These are phyloP conservation scores for Heterodera schachtii DNA, from an alignment of 1,140 invertebrate genomes.

Conservation along the genomic window DNA sequence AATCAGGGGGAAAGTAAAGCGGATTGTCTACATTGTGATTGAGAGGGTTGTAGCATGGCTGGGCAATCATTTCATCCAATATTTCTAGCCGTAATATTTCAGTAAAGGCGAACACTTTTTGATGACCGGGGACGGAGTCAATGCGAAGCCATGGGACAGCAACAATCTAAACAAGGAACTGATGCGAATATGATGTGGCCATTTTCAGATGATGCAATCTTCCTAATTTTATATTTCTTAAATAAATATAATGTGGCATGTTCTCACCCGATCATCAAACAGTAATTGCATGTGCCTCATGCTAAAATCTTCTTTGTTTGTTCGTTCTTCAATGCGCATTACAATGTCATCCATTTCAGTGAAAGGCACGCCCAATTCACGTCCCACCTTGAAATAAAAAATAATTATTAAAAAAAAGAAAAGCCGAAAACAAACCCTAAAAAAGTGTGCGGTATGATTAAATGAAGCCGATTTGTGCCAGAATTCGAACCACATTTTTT, in stretches of 20 bases:
- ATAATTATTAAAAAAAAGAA: not conserved
- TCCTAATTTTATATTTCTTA: not conserved
- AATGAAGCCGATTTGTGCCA: constrained; percentile 17
- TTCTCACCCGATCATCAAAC: constrained; percentile 16
- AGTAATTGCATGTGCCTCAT: constrained; percentile 5
- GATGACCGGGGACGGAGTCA: constrained; percentile 9
- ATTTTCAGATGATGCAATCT: not conserved
- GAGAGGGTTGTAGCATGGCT: constrained; percentile 15
- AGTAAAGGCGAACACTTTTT: constrained; percentile 26
- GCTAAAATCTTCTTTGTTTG: not conserved
- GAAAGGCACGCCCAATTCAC: constrained; percentile 30
- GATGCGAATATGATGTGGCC: not conserved
- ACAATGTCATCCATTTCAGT: constrained; percentile 23
- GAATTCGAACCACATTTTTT: constrained; percentile 21
- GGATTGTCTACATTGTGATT: constrained; percentile 10
- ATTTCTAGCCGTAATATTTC: constrained; percentile 28
- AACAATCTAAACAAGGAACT: constrained; percentile 12
- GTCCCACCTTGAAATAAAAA: constrained; percentile 29
- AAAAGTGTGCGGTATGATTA: constrained; percentile 25
- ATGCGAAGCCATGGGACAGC: constrained; percentile 26
- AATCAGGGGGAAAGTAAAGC: not conserved
- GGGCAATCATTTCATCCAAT: constrained; percentile 23
- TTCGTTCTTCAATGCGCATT: constrained; percentile 28
- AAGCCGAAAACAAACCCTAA: not conserved
- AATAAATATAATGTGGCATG: not conserved